Base-by-base conservation (phyloP, 1,140 invertebrate genomes). In the Chlorops oryzae region DNA sequence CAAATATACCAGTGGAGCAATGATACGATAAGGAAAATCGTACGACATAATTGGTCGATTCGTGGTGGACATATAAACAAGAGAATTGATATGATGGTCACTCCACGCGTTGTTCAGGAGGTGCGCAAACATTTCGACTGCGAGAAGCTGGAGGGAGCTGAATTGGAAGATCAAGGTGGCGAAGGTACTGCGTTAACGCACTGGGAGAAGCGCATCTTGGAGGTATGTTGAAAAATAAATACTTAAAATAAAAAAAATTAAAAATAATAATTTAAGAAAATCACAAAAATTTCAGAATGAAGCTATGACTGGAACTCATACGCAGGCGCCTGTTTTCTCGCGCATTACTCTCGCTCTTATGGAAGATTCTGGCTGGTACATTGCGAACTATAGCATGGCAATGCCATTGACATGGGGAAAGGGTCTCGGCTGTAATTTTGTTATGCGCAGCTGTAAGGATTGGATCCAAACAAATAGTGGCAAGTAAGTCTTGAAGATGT, bases 221-320 rank as follows among this genome's bases (percentile, higher is more conserved):
- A 98, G 78, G 91, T 93, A 62, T 65, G 66, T 52, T n/a, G n/a
- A n/a, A n/a, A n/a, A n/a, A n/a, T n/a, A n/a, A n/a, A n/a, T n/a
- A n/a, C n/a, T n/a, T n/a, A n/a, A n/a, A n/a, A n/a, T n/a, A n/a
- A n/a, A n/a, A n/a, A n/a, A n/a, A n/a, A n/a, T n/a, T n/a, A 40
- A 38, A 15, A 7, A 38, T 9, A 15, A 9, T 18, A 15, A 17
- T 40, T 40, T 40, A 32, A 32, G 28, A 9, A 32, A 9, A 32
- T 32, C 28, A 32, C n/a, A 32, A 7, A 32, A 15, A 32, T 75
- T 74, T 44, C 65, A 96, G 90, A 99, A 99, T 76, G 96, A 99
- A 79, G 95, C 94, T 0, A 99, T 99, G 96, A 98, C 96, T 0
- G 96, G 96, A 1, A 98, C 95, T 0, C 96, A 98, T 68, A 99